These are phyloP conservation scores for Cetonia aurata DNA, from an alignment of 2,888 invertebrate genomes.

Conservation along the genomic window DNA sequence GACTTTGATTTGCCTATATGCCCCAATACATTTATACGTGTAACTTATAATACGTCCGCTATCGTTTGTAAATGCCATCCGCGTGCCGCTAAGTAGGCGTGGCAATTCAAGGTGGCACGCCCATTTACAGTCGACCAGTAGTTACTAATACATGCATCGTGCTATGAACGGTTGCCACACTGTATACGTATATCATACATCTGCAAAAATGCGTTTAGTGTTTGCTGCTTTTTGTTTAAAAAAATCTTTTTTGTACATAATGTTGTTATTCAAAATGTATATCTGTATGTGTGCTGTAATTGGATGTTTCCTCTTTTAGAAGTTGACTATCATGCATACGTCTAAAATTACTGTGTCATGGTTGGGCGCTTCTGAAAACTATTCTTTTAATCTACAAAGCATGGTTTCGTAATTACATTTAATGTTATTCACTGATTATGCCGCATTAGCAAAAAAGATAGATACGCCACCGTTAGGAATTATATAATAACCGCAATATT, in stretches of 20 bases:
- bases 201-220: too few species aligned
- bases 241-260: not conserved
- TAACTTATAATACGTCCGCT: too few species aligned
- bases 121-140: too few species aligned
- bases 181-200: too few species aligned
- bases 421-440: slow-evolving; percentile 23
- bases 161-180: too few species aligned
- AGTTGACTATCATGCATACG: not conserved
- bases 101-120: too few species aligned
- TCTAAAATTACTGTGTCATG: slow-evolving; percentile 2
- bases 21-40: too few species aligned
- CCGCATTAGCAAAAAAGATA: slow-evolving; percentile 21
- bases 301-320: not conserved
- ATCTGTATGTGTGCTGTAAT: not conserved
- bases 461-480: slow-evolving; percentile 3
- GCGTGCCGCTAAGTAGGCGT: too few species aligned
- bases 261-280: not conserved
- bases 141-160: too few species aligned
- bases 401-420: slow-evolving; percentile 7
- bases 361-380: slow-evolving; percentile 21
- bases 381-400: slow-evolving; percentile 24
- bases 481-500: not conserved
- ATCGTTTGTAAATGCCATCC: too few species aligned
- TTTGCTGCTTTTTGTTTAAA: not conserved
- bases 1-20: too few species aligned